Base-by-base conservation (phyloP, 2,113 vertebrate species). In the Saguinus midas region DNA sequence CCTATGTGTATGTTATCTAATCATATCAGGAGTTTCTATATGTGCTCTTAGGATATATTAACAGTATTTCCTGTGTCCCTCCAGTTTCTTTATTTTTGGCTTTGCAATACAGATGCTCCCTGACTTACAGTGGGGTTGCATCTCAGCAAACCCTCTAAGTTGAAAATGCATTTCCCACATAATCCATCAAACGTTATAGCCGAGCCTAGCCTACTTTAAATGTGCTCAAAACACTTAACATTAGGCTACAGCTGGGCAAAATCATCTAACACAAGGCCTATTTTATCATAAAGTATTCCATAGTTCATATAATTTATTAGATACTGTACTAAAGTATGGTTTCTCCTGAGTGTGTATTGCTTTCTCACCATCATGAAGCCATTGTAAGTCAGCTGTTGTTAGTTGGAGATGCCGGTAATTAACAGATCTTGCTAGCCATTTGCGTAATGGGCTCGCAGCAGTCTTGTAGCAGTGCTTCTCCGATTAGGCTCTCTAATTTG, bases 401-500 rank as follows among this genome's bases (percentile, higher is more conserved):
- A 76, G 25, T 45, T 45, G 40, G 40, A 11, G 25, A 43, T 76
- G 25, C 14, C 40, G 45, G 73, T 45, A 64, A 88, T 76, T 96
- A 91, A 57, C 23, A 85, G 61, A 68, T 37, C 32, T 12, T 73
- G 21, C 48, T 79, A 61, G 50, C 75, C 14, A 17, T 86, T 96
- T 90, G 21, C 50, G 25, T 52, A 27, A 17, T 70, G 64, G 8
- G 25, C 40, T 81, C 86, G 21, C 23, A 84, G 29, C 40, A 35
- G 50, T 75, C 83, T 75, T 88, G 1, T 52, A 76, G 52, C 70
- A 50, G 1, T 90, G 55, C 23, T 87, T 96, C 72, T 95, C 27
- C 37, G 80, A 1, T 94, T 96, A 75, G 23, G 48, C 87, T 94
- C 96, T 93, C 35, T 95, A 45, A 78, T 96, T 84, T 78, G 7